Base-by-base conservation (phyloP, 2,888 invertebrate genomes). In the Scrobipalpa atriplicella region DNA sequence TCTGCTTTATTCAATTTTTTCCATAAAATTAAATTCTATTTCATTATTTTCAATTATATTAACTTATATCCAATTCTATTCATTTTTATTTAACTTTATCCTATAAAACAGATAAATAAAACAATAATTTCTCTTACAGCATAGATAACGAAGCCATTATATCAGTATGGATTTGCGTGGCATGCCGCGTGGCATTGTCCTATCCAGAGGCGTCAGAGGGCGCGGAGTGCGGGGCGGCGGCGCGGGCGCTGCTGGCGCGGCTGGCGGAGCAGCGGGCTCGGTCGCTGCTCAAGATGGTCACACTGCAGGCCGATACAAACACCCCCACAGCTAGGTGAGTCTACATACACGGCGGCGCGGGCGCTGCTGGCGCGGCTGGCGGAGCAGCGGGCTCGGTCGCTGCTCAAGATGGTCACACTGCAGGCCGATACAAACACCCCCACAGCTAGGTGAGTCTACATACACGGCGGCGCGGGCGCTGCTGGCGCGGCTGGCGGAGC, bases 141-240 rank as follows among this genome's bases (percentile, higher is more conserved):
- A 70, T 77, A 0, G 80, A 83, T 11, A 77, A 87, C 68, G 89
- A 90, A 56, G 74, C 75, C 0, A 85, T 90, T 56, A 66, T 86
- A 56, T 81, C 82, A 0, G 73, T 86, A 13, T 91, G 90, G 90
- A 82, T 89, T 47, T 89, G 89, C 75, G 79, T 73, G 65, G 72
- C 81, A 56, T 76, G 80, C 11, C 85, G 89, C 62, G 64, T 71
- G 1, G 76, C 75, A 0, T 67, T 21, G 7, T 19, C 60, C 63
- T 62, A 41, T 58, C 65, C 13, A 7, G 68, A 61, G 10, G 68
- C 19, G 63, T 62, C 13, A 16, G 56, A n/a, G 56, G 54, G 54
- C 2, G 13, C 64, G 18, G 73, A 72, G 67, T 70, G 72, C 62
- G 58, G 13, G 54, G 68, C 36, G 62, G 73, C 67, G n/a, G 75